A percentile compares a stretch with the other conserved stretches of the same genome.
Conservation (phyloP, 2,113 vertebrate species). For the Heliornis fulica region DNA sequence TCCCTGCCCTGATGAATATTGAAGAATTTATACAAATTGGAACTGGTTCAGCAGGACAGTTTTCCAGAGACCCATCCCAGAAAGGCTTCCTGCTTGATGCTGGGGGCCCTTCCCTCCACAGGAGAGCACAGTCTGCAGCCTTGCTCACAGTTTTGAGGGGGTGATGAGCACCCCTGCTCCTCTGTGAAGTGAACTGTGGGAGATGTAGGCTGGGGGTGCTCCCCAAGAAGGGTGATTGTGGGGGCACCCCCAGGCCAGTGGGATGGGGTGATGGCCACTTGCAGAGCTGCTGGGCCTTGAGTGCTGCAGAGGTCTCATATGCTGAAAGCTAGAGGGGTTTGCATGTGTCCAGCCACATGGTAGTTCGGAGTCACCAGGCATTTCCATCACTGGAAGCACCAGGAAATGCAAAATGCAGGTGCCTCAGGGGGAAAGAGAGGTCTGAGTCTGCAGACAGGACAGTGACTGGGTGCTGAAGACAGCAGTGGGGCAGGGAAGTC, state of each 20-base stretch:
- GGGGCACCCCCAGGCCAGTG: too few species aligned
- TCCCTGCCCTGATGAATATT: conserved; percentile 59
- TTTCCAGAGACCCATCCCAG: conserved; percentile 7
- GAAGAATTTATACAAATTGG: conserved; percentile 56
- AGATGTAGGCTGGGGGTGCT: not conserved
- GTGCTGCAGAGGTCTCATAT: not conserved
- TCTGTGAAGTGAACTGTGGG: not conserved
- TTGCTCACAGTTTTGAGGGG: not conserved
- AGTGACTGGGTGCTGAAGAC: not conserved
- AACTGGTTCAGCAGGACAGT: conserved; percentile 55
- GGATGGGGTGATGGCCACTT: not conserved
- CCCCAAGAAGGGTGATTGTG: not conserved
- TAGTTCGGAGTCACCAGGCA: not conserved
- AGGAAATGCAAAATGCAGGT: not conserved
- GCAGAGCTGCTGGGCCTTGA: not conserved
- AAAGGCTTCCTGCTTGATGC: not conserved
- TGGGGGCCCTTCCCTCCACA: not conserved
- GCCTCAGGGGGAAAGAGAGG: not conserved
- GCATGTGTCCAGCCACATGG: not conserved
- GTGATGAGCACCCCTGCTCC: not conserved
- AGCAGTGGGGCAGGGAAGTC: not conserved
- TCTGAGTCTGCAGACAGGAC: not conserved
- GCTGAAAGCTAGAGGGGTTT: not conserved
- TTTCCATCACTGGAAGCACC: not conserved
- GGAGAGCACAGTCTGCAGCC: not conserved